Conservation (phyloP, 2,113 vertebrate genomes). For the Daphoenositta chrysoptera region DNA sequence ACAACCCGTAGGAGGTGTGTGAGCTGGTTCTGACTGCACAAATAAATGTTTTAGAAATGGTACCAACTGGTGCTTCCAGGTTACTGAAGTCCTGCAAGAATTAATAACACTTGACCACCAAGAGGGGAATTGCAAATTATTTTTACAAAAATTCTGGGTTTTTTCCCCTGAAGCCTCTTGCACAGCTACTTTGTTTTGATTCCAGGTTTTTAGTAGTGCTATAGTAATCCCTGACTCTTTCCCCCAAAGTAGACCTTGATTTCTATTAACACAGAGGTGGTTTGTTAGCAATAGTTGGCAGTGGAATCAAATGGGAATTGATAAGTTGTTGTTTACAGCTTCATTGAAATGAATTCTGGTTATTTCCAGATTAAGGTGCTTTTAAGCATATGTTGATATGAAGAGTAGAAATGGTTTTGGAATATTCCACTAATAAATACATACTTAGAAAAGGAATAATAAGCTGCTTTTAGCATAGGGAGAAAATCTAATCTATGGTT, state of each 20-base stretch:
- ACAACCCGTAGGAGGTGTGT: rapidly evolving
- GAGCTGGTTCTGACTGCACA: background rate
- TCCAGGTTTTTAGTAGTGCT: background rate
- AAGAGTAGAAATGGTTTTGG: background rate
- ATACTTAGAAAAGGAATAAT: background rate
- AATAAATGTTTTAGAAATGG: background rate
- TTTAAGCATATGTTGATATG: background rate
- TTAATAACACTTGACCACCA: background rate
- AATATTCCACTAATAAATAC: background rate
- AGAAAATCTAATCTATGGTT: background rate
- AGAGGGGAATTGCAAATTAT: background rate
- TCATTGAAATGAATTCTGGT: background rate
- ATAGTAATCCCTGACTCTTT: background rate
- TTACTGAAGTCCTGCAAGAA: background rate
- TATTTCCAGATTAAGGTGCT: background rate
- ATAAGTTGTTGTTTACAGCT: background rate
- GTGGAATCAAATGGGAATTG: background rate
- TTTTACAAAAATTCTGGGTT: background rate
- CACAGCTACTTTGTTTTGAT: background rate
- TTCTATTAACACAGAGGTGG: background rate
- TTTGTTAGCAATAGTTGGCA: background rate
- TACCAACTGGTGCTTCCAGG: background rate
- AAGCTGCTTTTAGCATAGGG: background rate
- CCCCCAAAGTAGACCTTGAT: background rate
- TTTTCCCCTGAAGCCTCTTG: background rate